Base-by-base conservation (phyloP, 2,797 vertebrate genomes). In the Cyclura pinguis region DNA sequence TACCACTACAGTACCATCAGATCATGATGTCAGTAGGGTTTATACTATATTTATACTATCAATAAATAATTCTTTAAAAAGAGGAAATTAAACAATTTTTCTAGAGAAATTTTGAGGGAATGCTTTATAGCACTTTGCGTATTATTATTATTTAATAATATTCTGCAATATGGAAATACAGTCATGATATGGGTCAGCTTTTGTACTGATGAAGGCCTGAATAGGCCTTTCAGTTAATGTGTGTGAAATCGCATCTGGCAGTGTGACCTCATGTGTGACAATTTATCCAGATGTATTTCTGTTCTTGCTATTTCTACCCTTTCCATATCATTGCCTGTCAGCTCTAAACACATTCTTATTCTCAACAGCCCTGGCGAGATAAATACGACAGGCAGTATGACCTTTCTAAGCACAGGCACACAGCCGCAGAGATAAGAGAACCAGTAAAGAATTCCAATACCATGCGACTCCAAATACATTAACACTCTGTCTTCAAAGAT, bases 311-410 rank as follows among this genome's bases (percentile, higher is more conserved):
- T 93, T 94, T 96, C 72, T 91, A 95, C 89, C 80, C 93, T 95
- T 94, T 94, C 94, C 93, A 95, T 92, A 93, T 86, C 89, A 90
- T 94, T 94, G 93, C 86, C 94, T 96, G 96, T 96, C 96, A 97
- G 88, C 92, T 96, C 91, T 88, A 96, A 93, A 91, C 93, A 92
- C 89, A 94, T 94, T 94, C 90, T 89, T 87, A 95, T 94, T 95
- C 95, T 95, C 90, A 95, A 93, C 2, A 0, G 88, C 77, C 86
- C 92, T 90, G 57, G 77, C 64, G 85, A 96, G 96, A 85, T 93
- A 93, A 95, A 89, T 87, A 91, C 93, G 95, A 97, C 94, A 97
- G 92, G 88, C 92, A 93, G 91, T 47, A 78, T 89, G 96, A 96
- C 92, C 95, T 96, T 96, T 95, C 92, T 82, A 92, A 89, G 62